Percentiles rank a stretch among this genome's conserved stretches.
These are phyloP conservation scores for Scaptomyza polygonia DNA, from an alignment of 2,888 invertebrate species.

Conservation along the genomic window DNA sequence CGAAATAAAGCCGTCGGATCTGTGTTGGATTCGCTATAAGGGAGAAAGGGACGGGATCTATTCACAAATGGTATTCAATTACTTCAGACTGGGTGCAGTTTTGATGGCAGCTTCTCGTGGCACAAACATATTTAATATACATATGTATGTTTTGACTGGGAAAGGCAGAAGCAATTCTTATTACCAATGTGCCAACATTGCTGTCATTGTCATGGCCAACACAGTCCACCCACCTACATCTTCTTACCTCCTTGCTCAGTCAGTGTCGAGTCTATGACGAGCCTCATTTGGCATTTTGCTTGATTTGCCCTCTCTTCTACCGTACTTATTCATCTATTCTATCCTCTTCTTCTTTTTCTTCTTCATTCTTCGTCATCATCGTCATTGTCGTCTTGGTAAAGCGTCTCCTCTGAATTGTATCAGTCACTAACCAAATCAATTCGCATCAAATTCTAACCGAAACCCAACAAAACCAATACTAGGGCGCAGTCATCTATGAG, in stretches of 20 bases:
- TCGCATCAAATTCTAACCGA: slow-evolving; percentile 66
- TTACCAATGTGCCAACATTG: slow-evolving; percentile 48
- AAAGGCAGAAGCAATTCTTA: slow-evolving; percentile 53
- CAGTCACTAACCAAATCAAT: slow-evolving; percentile 73
- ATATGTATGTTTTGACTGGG: no score
- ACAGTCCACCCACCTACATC: not conserved
- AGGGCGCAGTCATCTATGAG: slow-evolving; percentile 46
- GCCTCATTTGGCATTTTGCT: slow-evolving; percentile 74
- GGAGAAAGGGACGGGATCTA: not conserved
- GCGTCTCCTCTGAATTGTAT: slow-evolving; percentile 43
- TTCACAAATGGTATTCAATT: slow-evolving; percentile 51
- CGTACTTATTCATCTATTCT: slow-evolving; percentile 70
- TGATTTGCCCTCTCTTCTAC: slow-evolving; percentile 76
- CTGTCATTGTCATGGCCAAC: slow-evolving; percentile 52
- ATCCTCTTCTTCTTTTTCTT: slow-evolving; percentile 29
- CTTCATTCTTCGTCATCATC: slow-evolving; percentile 1
- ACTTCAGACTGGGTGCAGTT: slow-evolving; percentile 26
- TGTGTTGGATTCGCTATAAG: not conserved
- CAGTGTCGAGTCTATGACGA: slow-evolving; percentile 63
- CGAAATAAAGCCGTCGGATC: slow-evolving; percentile 68
- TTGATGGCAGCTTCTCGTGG: slow-evolving; percentile 15
- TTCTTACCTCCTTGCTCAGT: not conserved
- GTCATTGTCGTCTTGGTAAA: not conserved
- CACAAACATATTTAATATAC: slow-evolving; percentile 56
- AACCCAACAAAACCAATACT: slow-evolving; percentile 48